Base-by-base conservation (phyloP, 2,797 vertebrate genomes). In the Anguilla marmorata region DNA sequence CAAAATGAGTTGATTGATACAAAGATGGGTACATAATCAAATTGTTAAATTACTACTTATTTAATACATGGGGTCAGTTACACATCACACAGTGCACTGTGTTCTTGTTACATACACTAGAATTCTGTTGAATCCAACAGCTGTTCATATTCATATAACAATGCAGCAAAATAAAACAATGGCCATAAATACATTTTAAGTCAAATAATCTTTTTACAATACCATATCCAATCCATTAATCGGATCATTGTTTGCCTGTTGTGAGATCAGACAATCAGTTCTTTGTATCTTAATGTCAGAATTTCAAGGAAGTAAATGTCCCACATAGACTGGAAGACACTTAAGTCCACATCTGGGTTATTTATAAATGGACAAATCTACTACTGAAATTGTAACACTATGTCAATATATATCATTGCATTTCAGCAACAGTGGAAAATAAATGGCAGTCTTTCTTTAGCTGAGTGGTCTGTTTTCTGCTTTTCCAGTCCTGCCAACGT, bases 51-150 rank as follows among this genome's bases (percentile, higher is more conserved):
- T 95, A 52, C 50, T 94, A 94, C 27, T 90, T 90, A 94, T 96
- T 96, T 96, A 96, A 95, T 96, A 95, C 95, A 96, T 91, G 94
- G 93, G 90, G 93, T 95, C 91, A 95, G 95, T 95, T 94, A 95
- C 95, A 96, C 94, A 95, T 95, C 94, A 96, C 95, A 95, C 30
- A 95, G 95, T 88, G 66, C 85, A 88, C 87, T 92, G 84, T 93
- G 94, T 93, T 93, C 90, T 92, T 88, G 89, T 93, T 95, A 95
- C 93, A 95, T 94, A 91, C 95, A 95, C 90, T 91, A 91, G 88
- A 93, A 93, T 90, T 91, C 87, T 86, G 80, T 87, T 94, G 91
- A 90, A 37, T 84, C 80, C 58, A 48, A 48, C 72, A 69, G 82
- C 82, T 69, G 82, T 45, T 41, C 91, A 92, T 91, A 91, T 93